Evolutionary conservation across 2,113 vertebrate genomes (phyloP).

Genomic region (Balaeniceps rex): DNA sequence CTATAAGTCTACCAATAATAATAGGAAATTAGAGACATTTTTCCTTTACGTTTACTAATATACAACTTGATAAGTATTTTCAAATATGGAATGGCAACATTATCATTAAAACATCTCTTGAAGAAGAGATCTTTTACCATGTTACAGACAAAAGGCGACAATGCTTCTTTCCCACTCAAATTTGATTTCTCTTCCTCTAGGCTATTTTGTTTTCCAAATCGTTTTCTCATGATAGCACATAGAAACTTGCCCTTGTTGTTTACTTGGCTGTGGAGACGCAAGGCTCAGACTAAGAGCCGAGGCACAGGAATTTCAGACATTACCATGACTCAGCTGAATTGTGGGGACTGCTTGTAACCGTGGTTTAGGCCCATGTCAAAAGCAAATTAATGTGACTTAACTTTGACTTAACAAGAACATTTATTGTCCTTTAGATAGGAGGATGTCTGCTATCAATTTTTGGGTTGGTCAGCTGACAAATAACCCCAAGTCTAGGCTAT

Average conservation of each 20-base stretch:
- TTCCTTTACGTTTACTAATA: background rate
- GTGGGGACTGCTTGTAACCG: background rate
- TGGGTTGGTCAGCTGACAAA: background rate
- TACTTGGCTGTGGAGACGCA: background rate
- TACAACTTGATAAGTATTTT: background rate
- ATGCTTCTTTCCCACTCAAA: background rate
- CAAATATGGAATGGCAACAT: background rate
- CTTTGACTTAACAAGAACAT: background rate
- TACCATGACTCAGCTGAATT: background rate
- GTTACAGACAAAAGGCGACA: background rate
- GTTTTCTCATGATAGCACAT: background rate
- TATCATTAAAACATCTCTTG: background rate
- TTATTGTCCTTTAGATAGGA: background rate
- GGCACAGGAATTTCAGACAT: background rate
- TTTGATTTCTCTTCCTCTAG: background rate
- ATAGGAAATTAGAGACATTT: background rate
- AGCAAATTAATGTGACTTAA: background rate
- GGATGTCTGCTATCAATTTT: background rate
- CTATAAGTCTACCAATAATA: background rate
- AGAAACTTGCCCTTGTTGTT: background rate
- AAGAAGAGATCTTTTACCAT: background rate
- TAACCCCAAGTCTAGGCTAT: background rate
- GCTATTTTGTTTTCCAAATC: background rate
- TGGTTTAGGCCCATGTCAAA: background rate
- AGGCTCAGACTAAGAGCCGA: background rate